phyloP scores from a whole-genome alignment of 2,113 vertebrate genomes.

The Podarcis raffonei region DNA sequence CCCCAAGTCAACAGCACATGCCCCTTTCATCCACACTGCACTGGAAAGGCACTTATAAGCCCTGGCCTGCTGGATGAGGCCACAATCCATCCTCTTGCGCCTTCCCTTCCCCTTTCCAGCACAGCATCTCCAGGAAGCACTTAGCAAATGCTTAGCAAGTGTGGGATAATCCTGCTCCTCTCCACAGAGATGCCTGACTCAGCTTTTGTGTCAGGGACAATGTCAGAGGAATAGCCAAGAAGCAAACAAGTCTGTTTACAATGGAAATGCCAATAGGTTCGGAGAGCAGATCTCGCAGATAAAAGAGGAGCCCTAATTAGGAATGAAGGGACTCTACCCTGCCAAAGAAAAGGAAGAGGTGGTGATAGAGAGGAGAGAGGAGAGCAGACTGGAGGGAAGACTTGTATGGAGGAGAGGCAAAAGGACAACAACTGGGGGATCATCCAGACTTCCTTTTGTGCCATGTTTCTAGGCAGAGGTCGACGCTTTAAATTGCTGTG shows the following conservation, averaged over 20 bases:
- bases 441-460: neutral
- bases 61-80: neutral
- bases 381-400: neutral
- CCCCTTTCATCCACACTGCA: too few relatives aligned
- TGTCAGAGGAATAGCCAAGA: neutral
- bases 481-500: too few relatives aligned
- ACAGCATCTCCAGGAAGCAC: neutral
- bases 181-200: neutral
- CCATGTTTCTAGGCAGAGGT: too few relatives aligned
- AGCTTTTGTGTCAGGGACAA: conserved; percentile 3
- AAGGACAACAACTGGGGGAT: neutral
- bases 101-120: too few relatives aligned
- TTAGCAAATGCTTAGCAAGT: neutral
- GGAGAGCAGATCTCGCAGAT: neutral
- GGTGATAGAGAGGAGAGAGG: too few relatives aligned
- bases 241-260: conserved; percentile 14
- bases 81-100: neutral
- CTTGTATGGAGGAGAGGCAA: neutral
- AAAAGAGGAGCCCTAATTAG: conserved; percentile 2
- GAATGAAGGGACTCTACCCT: neutral
- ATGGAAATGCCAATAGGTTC: conserved; percentile 6
- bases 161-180: too few relatives aligned
- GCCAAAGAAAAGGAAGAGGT: neutral
- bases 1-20: neutral
- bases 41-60: neutral